Conservation (phyloP, 1,140 invertebrate species). For the Spodoptera litura region DNA sequence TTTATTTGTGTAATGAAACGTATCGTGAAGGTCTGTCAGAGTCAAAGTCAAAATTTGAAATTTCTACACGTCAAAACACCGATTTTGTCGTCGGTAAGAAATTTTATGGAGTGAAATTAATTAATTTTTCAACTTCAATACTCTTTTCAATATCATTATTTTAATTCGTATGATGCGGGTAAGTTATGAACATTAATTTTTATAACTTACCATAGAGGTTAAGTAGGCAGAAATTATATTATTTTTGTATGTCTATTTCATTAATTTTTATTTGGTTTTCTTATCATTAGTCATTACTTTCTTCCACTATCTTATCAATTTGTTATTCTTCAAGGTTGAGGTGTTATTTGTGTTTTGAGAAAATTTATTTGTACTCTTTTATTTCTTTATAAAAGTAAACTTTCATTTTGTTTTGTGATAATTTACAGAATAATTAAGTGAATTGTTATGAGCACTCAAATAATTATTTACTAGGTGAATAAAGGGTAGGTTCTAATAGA, state of each 20-base stretch:
- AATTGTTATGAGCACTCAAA: too few species aligned
- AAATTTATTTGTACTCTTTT: too few species aligned
- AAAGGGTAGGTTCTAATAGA: too few species aligned
- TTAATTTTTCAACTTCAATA: background rate
- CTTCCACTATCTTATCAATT: background rate
- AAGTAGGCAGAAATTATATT: background rate
- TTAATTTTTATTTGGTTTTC: background rate
- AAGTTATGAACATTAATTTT: background rate
- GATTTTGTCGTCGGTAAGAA: background rate
- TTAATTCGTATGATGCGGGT: conserved; percentile 31
- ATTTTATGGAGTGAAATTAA: background rate
- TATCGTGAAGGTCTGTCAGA: background rate
- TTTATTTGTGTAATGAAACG: background rate
- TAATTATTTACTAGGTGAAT: too few species aligned
- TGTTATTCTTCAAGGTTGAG: too few species aligned
- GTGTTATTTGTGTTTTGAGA: too few species aligned
- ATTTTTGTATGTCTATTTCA: too few species aligned
- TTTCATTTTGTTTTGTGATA: too few species aligned
- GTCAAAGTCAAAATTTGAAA: conserved; percentile 11
- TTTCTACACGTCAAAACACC: background rate
- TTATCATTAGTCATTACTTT: background rate
- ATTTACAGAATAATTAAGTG: too few species aligned
- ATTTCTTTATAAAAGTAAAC: too few species aligned
- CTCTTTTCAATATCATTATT: background rate
- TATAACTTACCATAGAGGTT: background rate